Evolutionary conservation across 2,888 invertebrate species (phyloP).

Genomic region (Fabriciana adippe): DNA sequence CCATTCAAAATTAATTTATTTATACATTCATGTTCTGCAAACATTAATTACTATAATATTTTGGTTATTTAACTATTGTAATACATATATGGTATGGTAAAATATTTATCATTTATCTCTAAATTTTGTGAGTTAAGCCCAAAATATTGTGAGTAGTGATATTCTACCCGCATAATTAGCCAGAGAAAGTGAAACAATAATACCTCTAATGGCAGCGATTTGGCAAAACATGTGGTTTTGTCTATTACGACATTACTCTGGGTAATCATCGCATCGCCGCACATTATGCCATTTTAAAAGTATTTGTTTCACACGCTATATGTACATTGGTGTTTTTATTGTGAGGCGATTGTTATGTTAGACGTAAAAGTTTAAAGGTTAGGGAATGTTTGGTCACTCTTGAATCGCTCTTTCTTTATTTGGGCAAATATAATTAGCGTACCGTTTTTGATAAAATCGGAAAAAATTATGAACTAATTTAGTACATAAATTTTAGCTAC

Average conservation of each 20-base stretch:
- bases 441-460: no score
- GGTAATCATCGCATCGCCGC: background rate
- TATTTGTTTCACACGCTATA: constrained; percentile 6
- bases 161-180: constrained; percentile 53
- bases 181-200: constrained; percentile 55
- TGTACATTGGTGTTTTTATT: background rate
- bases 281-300: constrained; percentile 11
- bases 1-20: no score
- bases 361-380: no score
- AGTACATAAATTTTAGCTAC: no score
- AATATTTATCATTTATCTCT: background rate
- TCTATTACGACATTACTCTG: constrained; percentile 13
- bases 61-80: no score
- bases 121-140: background rate
- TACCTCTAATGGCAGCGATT: constrained; percentile 52
- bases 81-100: no score
- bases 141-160: constrained; percentile 20
- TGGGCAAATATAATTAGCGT: no score
- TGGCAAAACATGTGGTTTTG: constrained; percentile 29
- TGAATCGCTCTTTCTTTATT: no score
- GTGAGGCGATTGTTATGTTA: background rate
- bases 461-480: no score
- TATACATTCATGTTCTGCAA: no score
- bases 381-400: no score
- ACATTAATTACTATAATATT: no score